Conservation (phyloP, 2,113 vertebrate genomes). For the Pampusana beccarii region DNA sequence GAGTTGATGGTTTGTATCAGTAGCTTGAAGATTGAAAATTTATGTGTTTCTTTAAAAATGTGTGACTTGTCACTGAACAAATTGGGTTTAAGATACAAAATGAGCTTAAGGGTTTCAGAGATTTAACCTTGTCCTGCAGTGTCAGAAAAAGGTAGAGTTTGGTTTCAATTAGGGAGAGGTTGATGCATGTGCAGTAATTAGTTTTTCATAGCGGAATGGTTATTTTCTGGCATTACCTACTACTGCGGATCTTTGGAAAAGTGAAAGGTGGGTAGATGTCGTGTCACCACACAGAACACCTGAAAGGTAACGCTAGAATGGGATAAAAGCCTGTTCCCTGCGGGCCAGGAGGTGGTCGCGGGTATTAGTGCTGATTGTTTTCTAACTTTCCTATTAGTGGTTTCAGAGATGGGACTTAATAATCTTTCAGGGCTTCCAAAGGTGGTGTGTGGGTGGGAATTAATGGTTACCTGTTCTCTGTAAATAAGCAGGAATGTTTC, state of each 20-base stretch:
- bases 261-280: not conserved
- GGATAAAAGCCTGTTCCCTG: not conserved
- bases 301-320: not conserved
- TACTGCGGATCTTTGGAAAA: not conserved
- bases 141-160: not conserved
- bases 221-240: not conserved
- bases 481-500: not conserved
- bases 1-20: not conserved
- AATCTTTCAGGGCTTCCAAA: not conserved
- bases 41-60: not conserved
- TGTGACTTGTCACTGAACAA: not conserved
- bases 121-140: not conserved
- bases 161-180: not conserved
- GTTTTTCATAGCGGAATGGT: not conserved
- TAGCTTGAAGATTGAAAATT: not conserved
- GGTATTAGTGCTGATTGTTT: not conserved
- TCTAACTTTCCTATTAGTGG: not conserved
- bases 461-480: not conserved
- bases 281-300: not conserved
- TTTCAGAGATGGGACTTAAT: not conserved
- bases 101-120: not conserved
- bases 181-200: rapidly evolving
- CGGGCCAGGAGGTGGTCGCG: too few relatives aligned
- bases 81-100: not conserved
- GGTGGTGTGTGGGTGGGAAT: not conserved